These are phyloP conservation scores for Beroe forskalii DNA, from an alignment of 37 sponge, comb jelly and placozoan genomes.

Conservation along the genomic window DNA sequence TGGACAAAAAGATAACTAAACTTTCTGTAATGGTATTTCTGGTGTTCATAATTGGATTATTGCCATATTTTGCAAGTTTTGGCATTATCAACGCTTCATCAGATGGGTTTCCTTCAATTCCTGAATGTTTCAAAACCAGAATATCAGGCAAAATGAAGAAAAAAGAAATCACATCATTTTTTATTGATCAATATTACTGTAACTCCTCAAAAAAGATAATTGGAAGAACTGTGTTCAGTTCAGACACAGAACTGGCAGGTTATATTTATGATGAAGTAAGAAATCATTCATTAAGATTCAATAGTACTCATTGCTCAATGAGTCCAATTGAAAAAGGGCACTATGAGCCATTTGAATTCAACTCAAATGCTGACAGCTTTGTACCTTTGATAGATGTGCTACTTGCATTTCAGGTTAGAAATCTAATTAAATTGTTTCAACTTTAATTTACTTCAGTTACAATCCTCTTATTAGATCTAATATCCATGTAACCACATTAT, in stretches of 20 bases:
- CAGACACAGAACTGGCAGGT: neutral
- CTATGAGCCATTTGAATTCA: neutral
- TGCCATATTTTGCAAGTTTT: neutral
- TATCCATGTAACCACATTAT: too few relatives aligned
- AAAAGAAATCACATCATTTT: neutral
- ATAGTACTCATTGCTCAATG: neutral
- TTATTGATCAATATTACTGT: constrained; percentile 23
- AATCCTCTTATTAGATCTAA: too few relatives aligned
- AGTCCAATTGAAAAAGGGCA: neutral
- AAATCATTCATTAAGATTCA: constrained; percentile 18
- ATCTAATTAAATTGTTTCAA: too few relatives aligned
- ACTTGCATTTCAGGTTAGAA: neutral
- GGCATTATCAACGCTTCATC: neutral
- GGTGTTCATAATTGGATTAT: neutral
- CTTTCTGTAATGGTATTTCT: neutral
- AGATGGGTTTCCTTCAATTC: neutral
- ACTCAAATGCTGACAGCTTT: neutral
- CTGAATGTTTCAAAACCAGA: constrained; percentile 38
- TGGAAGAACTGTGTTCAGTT: constrained; percentile 13
- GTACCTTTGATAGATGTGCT: neutral
- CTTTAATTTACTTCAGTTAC: too few relatives aligned
- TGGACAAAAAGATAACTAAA: too few relatives aligned
- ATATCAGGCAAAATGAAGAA: constrained; percentile 3
- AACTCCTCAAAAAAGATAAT: neutral
- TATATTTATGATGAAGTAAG: constrained; percentile 19